Base-by-base conservation (phyloP, 2,888 invertebrate species). In the Synergus laeviventris region DNA sequence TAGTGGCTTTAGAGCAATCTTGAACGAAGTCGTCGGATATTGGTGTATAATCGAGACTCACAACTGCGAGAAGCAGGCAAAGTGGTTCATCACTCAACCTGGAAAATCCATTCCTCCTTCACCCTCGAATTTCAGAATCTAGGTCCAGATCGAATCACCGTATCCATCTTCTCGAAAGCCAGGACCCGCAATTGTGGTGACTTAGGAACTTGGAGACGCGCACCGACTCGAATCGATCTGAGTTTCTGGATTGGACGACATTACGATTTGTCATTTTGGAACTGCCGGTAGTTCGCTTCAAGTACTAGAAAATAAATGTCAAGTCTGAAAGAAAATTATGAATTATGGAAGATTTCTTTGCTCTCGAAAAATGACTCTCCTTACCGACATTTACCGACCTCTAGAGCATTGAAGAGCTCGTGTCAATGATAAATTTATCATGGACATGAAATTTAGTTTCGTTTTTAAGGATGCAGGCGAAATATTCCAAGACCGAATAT, bases 31-130 rank as follows among this genome's bases (percentile, higher is more conserved):
- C 16, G 74, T 76, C 74, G 78, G 76, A 81, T 79, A 81, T 81
- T 79, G 66, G 79, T 76, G 77, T 79, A 79, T 80, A 80, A 82
- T 82, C 79, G 78, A 78, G 79, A 79, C 78, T 79, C 78, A 78
- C 77, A 78, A 80, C 77, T 77, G 76, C 70, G 78, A 82, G 75
- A 76, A 78, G 77, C 78, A 74, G 74, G 78, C 76, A 78, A 82
- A 82, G 82, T 82, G 78, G 75, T 79, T 82, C 82, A 82, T 82
- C 80, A 80, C 78, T 81, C 81, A 79, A 56, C n/a, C n/a, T n/a
- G 31, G 61, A 36, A 61, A 61, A 61, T 18, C 61, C 38, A 61
- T 38, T 61, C n/a, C 61, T 31, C 61, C n/a, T 74, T 77, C 61
- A 75, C 4, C 45, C 78, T 76, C 73, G 76, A 64, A 82, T 79